Evolutionary conservation across 1,140 invertebrate species (phyloP), one percentile per base, ranked within the genome.

Genomic region (Nasonia vitripennis): DNA sequence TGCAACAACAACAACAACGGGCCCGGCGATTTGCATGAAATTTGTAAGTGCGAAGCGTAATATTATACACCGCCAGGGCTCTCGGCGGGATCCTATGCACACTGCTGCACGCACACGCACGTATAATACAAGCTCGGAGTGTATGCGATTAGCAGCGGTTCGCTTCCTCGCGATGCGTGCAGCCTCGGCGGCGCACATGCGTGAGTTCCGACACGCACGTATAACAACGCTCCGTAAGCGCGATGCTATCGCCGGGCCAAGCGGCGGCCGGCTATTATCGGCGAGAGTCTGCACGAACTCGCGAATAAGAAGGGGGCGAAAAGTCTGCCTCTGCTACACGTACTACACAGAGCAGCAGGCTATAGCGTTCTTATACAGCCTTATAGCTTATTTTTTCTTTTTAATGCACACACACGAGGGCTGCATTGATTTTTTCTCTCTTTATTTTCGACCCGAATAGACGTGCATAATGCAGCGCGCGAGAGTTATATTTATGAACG

Each of bases 221-320:
- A 86, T 79, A 85, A 87, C 81, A 77, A 37, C 84, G 83, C 81
- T 45, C 41, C 10, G 7, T 17, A 17, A 2, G 23, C 48, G 80
- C 45, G 86, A 87, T 88, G 77, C 85, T 88, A 87, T 88, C 87
- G 80, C 85, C 85, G 78, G 83, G 82, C 86, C 86, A 71, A 75
- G 37, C 75, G 83, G 55, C 86, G 83, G 55, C 86, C 74, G 81
- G 55, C 86, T 73, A 84, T 88, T 88, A 88, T 88, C 87, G 86
- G 75, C 83, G 78, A 81, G 20, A 85, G 87, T 84, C 85, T 86
- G 87, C 55, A 88, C 85, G 79, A 86, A 85, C 83, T 79, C 81
- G 78, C 83, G 7, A 27, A 27, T 27, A 27, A 62, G n/a, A 20
- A 17, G n/a, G 55, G 20, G 55, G 55, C 14, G 55, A 62, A 17